Percentiles rank a stretch among this genome's conserved stretches.
Evolutionary conservation across 1,140 invertebrate species (phyloP).

Genomic region (Bombus breviceps): DNA sequence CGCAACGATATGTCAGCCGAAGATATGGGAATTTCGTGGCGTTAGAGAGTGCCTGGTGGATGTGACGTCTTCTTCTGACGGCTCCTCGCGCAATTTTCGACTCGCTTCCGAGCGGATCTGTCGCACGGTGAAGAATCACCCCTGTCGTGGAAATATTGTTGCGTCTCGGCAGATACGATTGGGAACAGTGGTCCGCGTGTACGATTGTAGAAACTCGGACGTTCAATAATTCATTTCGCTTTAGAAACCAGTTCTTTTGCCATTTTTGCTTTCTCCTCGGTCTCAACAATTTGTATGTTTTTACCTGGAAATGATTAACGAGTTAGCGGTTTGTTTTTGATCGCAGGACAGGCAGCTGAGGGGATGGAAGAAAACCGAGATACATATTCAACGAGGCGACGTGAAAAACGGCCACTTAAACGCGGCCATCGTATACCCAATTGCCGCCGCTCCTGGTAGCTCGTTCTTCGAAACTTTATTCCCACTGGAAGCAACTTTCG

Average conservation of each 20-base stretch:
- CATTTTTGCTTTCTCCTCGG: not conserved
- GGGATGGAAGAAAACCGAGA: not conserved
- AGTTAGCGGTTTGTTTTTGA: not conserved
- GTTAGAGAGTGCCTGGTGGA: constrained; percentile 33
- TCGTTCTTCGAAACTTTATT: constrained; percentile 24
- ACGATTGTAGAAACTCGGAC: not conserved
- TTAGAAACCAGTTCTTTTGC: not conserved
- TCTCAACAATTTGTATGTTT: not conserved
- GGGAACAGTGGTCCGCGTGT: not conserved
- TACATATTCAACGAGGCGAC: constrained; percentile 42
- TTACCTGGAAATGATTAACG: not conserved
- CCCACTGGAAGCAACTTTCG: constrained; percentile 25
- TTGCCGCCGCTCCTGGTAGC: not conserved
- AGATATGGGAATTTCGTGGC: constrained; percentile 54
- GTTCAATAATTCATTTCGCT: not conserved
- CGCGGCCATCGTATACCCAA: not conserved
- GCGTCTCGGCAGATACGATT: not conserved
- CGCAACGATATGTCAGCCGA: constrained; percentile 32
- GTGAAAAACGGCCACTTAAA: constrained; percentile 42
- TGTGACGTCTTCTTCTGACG: constrained; percentile 39
- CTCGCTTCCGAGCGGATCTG: constrained; percentile 12
- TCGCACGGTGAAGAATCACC: constrained; percentile 22
- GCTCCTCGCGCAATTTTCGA: constrained; percentile 25
- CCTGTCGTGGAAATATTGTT: constrained; percentile 4
- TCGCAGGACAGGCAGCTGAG: not conserved